Evolutionary conservation across 35 echinoderm and acorn worm genomes (phyloP).

Genomic region (Lytechinus pictus): DNA sequence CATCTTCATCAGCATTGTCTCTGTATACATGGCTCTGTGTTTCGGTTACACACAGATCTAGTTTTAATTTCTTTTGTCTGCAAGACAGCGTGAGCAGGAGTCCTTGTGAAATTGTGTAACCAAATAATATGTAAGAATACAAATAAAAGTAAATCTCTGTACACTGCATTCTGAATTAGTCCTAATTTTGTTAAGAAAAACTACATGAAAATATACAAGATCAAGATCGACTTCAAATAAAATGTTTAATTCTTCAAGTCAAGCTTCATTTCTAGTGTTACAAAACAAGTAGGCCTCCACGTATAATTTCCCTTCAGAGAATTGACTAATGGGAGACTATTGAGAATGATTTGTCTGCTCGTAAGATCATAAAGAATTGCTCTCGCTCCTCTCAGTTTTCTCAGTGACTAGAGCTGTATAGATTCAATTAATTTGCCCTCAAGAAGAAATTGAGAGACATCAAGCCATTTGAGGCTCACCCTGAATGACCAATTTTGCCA

Average conservation of each 20-base stretch:
- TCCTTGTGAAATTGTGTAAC: no score
- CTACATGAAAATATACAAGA: no score
- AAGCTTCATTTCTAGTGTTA: background rate
- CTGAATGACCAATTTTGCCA: background rate
- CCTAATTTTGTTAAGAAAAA: no score
- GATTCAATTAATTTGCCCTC: background rate
- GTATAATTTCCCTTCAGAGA: background rate
- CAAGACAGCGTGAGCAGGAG: no score
- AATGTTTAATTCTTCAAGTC: background rate
- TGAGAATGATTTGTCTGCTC: constrained; percentile 10
- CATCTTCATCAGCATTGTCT: no score
- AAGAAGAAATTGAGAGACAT: background rate
- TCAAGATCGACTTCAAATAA: no score
- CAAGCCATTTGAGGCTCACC: background rate
- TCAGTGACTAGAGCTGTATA: background rate
- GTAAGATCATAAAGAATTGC: background rate
- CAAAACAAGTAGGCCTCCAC: background rate
- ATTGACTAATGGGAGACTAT: background rate
- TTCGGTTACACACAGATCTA: no score
- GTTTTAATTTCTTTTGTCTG: no score
- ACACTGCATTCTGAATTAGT: no score
- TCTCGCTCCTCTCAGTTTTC: background rate
- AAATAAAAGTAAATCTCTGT: no score
- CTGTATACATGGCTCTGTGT: no score
- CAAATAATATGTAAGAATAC: no score